A percentile compares a stretch with the other conserved stretches of the same genome.
phyloP scores from a whole-genome alignment of 1,140 invertebrate species.

The Drosophila persimilis region DNA sequence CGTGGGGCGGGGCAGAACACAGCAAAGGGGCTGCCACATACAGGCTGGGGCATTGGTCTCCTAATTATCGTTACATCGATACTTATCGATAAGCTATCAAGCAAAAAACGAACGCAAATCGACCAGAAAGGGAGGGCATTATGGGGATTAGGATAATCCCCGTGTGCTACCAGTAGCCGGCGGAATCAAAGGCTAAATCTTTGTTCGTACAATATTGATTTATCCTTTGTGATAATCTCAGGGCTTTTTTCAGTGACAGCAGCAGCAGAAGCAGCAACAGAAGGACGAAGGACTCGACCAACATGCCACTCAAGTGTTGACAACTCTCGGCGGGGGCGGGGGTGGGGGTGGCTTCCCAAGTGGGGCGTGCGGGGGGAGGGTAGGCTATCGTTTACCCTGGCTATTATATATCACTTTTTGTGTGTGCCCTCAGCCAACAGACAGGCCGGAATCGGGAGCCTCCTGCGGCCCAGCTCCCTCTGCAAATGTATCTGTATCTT shows the following conservation, averaged over 20 bases:
- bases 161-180: conserved; percentile 27
- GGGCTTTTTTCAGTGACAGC: conserved; percentile 5
- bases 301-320: conserved; percentile 50
- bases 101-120: conserved; percentile 25
- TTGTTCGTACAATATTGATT: conserved; percentile 44
- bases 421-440: conserved; percentile 35
- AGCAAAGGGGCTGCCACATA: not conserved
- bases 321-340: conserved; percentile 17
- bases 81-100: conserved; percentile 17
- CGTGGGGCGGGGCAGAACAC: not conserved
- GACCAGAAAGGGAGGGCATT: conserved; percentile 8
- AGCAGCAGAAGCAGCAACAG: not conserved
- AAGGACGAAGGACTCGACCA: conserved; percentile 20
- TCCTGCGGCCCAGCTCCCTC: conserved; percentile 12
- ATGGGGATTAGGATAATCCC: conserved; percentile 25
- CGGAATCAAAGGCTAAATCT: conserved; percentile 36
- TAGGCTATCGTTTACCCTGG: conserved; percentile 23
- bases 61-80: too few species aligned
- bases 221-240: conserved; percentile 44
- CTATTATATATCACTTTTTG: conserved; percentile 55
- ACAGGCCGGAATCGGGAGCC: conserved; percentile 14
- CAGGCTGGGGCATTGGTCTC: conserved; percentile 1
- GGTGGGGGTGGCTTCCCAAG: not conserved
- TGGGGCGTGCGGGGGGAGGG: conserved; percentile 2
- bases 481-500: conserved; percentile 12